These are phyloP conservation scores for Pammene fasciana DNA, from an alignment of 2,888 invertebrate species.

Conservation along the genomic window DNA sequence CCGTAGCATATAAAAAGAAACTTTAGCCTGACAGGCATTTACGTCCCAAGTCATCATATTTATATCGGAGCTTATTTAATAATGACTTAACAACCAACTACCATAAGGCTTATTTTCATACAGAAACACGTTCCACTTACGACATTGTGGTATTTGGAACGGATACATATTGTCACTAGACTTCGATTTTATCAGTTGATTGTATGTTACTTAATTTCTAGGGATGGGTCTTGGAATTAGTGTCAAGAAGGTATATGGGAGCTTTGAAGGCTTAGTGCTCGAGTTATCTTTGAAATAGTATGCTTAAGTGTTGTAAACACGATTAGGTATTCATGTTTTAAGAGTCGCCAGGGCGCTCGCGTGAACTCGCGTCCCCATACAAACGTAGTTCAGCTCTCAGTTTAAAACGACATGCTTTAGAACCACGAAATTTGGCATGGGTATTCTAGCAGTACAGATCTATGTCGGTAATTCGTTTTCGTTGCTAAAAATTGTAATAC, in stretches of 20 bases:
- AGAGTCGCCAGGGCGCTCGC: too few species aligned
- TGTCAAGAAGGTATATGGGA: constrained; percentile 27
- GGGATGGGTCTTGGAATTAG: constrained; percentile 47
- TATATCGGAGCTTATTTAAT: not conserved
- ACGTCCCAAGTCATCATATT: not conserved
- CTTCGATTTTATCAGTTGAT: constrained; percentile 68
- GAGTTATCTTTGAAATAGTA: constrained; percentile 20
- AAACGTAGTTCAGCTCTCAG: too few species aligned
- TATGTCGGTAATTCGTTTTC: too few species aligned
- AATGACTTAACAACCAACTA: not conserved
- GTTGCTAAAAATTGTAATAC: too few species aligned
- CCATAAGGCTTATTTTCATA: not conserved
- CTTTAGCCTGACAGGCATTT: not conserved
- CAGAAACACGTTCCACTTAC: not conserved
- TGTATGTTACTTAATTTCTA: constrained; percentile 53
- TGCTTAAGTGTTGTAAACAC: constrained; percentile 21
- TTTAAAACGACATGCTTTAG: too few species aligned
- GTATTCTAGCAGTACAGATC: too few species aligned
- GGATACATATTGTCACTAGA: constrained; percentile 63
- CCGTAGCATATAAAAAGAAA: not conserved
- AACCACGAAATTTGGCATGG: too few species aligned
- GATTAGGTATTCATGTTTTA: constrained; percentile 24
- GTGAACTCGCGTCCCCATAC: too few species aligned
- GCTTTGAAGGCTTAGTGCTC: constrained; percentile 23
- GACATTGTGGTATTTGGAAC: not conserved